A percentile compares a stretch with the other conserved stretches of the same genome.
These are phyloP conservation scores for Cataglyphis hispanica DNA, from an alignment of 1,140 invertebrate species.

Conservation along the genomic window DNA sequence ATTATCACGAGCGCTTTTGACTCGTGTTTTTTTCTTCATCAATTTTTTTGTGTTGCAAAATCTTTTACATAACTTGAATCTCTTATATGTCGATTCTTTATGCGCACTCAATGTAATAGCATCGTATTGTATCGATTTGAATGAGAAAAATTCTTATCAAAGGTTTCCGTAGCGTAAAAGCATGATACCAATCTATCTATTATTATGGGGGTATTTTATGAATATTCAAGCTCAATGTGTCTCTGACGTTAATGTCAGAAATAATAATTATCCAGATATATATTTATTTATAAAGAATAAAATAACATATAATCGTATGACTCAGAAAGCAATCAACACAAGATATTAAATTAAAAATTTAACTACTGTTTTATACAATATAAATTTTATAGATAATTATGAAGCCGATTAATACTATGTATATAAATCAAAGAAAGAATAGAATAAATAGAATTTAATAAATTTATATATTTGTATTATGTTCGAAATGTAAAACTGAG, in stretches of 20 bases:
- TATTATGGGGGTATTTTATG: background rate
- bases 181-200: background rate
- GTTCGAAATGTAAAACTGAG: background rate
- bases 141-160: background rate
- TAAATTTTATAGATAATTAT: conserved; percentile 13
- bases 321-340: background rate
- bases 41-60: background rate
- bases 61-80: background rate
- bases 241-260: background rate
- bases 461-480: conserved; percentile 5
- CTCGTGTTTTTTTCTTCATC: background rate
- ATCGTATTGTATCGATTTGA: background rate
- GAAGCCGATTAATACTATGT: background rate
- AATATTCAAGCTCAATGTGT: conserved; percentile 4
- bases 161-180: background rate
- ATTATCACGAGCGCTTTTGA: conserved; percentile 5
- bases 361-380: background rate
- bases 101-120: background rate
- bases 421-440: background rate
- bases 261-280: background rate
- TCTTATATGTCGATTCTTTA: background rate
- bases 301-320: background rate
- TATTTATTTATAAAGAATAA: conserved; percentile 16
- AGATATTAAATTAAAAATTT: conserved; percentile 2
- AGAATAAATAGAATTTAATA: conserved; percentile 5